phyloP scores from a whole-genome alignment of 2,888 invertebrate genomes.

The Hypolimnas misippus region DNA sequence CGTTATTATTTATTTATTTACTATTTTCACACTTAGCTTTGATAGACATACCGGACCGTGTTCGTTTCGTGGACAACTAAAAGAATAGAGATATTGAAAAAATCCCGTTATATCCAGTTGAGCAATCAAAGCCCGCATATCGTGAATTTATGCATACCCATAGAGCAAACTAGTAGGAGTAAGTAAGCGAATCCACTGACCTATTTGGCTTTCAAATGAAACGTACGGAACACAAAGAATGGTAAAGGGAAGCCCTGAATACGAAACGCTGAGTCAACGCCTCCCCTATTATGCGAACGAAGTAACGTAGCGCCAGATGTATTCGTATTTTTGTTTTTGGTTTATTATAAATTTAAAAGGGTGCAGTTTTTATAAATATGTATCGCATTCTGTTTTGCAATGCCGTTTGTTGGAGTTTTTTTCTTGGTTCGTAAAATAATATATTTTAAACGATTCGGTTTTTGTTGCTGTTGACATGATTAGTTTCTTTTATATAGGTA shows the following conservation, averaged over 20 bases:
- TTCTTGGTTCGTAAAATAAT: too few relatives aligned
- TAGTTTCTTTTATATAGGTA: too few relatives aligned
- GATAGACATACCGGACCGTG: not conserved
- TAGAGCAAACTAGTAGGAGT: slow-evolving; percentile 54
- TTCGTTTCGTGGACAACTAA: not conserved
- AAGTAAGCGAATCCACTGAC: slow-evolving; percentile 65
- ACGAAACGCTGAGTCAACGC: slow-evolving; percentile 67
- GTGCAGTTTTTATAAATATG: slow-evolving; percentile 10
- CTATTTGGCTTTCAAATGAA: slow-evolving; percentile 76
- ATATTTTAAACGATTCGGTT: too few relatives aligned
- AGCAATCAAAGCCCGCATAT: slow-evolving; percentile 36
- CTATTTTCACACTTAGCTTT: not conserved
- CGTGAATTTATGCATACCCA: slow-evolving; percentile 39
- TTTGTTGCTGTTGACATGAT: too few relatives aligned
- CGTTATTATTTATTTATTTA: too few relatives aligned
- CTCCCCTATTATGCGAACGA: slow-evolving; percentile 53
- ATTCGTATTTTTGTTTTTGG: slow-evolving; percentile 40
- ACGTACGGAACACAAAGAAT: slow-evolving; percentile 69
- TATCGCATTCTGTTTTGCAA: not conserved
- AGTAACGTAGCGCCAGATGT: slow-evolving; percentile 43
- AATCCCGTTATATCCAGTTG: slow-evolving; percentile 24
- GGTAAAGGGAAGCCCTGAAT: slow-evolving; percentile 64
- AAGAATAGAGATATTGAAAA: slow-evolving; percentile 13
- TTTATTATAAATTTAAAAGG: slow-evolving; percentile 28
- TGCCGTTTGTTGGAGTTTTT: not conserved